Evolutionary conservation across 2,797 vertebrate genomes (phyloP).

Genomic region (Micropoecilia bifurca): DNA sequence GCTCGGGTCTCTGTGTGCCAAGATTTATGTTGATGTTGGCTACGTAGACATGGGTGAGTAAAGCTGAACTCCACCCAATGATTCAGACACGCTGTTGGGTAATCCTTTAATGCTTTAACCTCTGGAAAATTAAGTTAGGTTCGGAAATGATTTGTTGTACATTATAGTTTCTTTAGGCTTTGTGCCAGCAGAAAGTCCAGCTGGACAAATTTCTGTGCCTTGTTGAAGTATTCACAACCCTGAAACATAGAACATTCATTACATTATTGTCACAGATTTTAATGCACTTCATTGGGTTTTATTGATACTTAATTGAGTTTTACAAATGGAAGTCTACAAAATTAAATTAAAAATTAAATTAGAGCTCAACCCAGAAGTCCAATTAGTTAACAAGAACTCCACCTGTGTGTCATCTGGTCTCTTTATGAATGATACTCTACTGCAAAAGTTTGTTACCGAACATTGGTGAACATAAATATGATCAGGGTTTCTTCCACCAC

Average conservation of each 20-base stretch:
- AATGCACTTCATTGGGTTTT: neutral
- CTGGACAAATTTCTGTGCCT: neutral
- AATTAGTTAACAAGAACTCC: neutral
- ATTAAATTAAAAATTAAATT: neutral
- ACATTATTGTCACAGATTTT: neutral
- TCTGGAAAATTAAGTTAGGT: neutral
- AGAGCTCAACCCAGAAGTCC: neutral
- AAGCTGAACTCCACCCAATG: neutral
- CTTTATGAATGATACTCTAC: neutral
- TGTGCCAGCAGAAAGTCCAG: neutral
- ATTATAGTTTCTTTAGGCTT: neutral
- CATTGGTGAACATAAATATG: neutral
- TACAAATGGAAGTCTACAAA: neutral
- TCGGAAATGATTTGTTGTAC: neutral
- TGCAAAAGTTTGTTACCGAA: neutral
- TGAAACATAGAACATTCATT: neutral
- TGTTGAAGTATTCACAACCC: neutral
- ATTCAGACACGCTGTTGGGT: neutral
- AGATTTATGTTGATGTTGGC: conserved; percentile 93
- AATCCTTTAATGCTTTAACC: neutral
- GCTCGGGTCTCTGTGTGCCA: conserved; percentile 93
- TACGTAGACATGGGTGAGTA: conserved; percentile 92
- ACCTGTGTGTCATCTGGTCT: neutral
- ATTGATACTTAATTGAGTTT: neutral
- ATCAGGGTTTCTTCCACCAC: neutral